Evolutionary conservation across 2,797 vertebrate genomes (phyloP).

Genomic region (Psittacula echo): DNA sequence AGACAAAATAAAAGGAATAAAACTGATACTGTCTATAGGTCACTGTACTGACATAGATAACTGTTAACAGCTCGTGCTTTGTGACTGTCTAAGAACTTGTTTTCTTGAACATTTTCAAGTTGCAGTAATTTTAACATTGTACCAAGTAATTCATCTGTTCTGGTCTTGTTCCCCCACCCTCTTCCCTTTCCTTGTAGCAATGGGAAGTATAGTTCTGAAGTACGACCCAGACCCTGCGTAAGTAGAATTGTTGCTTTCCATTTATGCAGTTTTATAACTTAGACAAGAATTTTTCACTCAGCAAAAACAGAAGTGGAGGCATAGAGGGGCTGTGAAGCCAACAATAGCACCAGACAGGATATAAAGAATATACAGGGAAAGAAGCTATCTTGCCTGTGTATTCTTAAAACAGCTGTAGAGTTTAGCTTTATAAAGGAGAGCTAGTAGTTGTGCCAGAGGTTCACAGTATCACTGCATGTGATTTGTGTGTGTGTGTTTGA

Average conservation of each 20-base stretch:
- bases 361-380: neutral
- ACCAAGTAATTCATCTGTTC: neutral
- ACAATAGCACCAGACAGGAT: neutral
- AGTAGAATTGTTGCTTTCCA: conserved; percentile 68
- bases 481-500: neutral
- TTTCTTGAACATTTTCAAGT: neutral
- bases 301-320: neutral
- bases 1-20: neutral
- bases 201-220: conserved; percentile 95
- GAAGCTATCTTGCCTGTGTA: neutral
- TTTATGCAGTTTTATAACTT: neutral
- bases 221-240: conserved; percentile 91
- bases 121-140: neutral
- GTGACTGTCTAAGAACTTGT: neutral
- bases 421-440: neutral
- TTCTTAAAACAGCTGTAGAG: neutral
- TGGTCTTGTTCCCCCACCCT: neutral
- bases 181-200: conserved; percentile 78
- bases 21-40: neutral
- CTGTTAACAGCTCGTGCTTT: neutral
- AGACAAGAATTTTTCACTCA: neutral
- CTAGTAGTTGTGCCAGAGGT: neutral
- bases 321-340: neutral
- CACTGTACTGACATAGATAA: neutral
- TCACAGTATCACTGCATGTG: neutral